Conservation (phyloP, 2,888 invertebrate species). For the Orthosia cruda region DNA sequence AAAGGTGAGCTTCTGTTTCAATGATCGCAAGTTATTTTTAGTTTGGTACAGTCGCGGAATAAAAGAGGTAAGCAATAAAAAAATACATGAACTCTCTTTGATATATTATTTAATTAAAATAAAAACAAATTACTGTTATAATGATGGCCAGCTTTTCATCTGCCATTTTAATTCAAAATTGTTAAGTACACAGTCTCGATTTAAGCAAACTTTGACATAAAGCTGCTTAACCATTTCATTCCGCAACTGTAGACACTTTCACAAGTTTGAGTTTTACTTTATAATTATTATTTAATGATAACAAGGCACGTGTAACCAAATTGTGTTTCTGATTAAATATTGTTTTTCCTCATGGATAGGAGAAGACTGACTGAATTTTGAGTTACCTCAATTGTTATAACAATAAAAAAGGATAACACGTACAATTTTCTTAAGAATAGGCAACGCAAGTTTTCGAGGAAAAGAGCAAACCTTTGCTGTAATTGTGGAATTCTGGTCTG, state of each 20-base stretch:
- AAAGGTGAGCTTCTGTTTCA: constrained; percentile 64
- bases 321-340: neutral
- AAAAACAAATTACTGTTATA: neutral
- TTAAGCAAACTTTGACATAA: neutral
- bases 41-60: neutral
- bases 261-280: neutral
- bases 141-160: neutral
- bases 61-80: neutral
- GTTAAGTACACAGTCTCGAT: neutral
- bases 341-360: neutral
- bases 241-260: neutral
- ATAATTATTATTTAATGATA: neutral
- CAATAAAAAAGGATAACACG: too few species aligned
- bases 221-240: neutral
- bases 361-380: neutral
- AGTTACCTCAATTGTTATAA: neutral
- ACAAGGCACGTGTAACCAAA: neutral
- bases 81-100: neutral
- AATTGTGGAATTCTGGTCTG: too few species aligned
- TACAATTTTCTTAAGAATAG: too few species aligned
- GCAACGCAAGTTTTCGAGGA: neutral
- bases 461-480: too few species aligned
- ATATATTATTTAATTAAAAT: neutral
- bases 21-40: constrained; percentile 47
- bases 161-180: neutral